Conservation (phyloP, 2,888 invertebrate genomes). For the Scelioninae gen. 2 region DNA sequence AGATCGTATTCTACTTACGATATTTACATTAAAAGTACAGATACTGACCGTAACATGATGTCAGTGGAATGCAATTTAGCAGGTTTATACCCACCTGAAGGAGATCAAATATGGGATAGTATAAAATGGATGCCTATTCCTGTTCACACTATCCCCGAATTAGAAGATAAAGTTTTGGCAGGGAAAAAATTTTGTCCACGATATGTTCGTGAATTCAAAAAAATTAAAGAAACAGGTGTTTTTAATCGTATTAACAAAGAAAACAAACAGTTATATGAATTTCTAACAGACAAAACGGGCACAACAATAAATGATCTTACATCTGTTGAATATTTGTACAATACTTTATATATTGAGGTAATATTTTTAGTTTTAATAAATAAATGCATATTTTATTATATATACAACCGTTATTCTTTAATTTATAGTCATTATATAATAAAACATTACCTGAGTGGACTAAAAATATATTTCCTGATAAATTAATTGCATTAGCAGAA, state of each 20-base stretch:
- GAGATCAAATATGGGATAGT: constrained; percentile 79
- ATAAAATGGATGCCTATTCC: constrained; percentile 88
- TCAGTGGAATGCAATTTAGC: constrained; percentile 25
- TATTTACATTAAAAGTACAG: too few species aligned
- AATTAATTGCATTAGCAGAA: constrained; percentile 80
- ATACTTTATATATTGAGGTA: constrained; percentile 82
- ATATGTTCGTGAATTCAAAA: constrained; percentile 78
- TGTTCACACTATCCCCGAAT: constrained; percentile 82
- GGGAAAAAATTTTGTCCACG: constrained; percentile 82
- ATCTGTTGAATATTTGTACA: constrained; percentile 80
- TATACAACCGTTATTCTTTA: too few species aligned
- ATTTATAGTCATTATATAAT: constrained; percentile 77
- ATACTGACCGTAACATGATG: neutral
- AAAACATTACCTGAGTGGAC: constrained; percentile 83
- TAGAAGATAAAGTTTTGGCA: constrained; percentile 80
- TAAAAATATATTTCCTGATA: constrained; percentile 80
- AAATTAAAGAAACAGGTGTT: constrained; percentile 76
- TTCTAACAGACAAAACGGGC: constrained; percentile 82
- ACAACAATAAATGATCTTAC: constrained; percentile 77
- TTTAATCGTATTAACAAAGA: constrained; percentile 78
- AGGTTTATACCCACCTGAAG: constrained; percentile 13
- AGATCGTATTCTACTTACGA: too few species aligned
- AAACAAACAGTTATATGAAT: constrained; percentile 81
- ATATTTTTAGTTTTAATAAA: too few species aligned
- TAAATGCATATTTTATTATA: too few species aligned